Evolutionary conservation across 2,113 vertebrate genomes (phyloP), one percentile per base, ranked within the genome.

Genomic region (Leucopternis melanops): DNA sequence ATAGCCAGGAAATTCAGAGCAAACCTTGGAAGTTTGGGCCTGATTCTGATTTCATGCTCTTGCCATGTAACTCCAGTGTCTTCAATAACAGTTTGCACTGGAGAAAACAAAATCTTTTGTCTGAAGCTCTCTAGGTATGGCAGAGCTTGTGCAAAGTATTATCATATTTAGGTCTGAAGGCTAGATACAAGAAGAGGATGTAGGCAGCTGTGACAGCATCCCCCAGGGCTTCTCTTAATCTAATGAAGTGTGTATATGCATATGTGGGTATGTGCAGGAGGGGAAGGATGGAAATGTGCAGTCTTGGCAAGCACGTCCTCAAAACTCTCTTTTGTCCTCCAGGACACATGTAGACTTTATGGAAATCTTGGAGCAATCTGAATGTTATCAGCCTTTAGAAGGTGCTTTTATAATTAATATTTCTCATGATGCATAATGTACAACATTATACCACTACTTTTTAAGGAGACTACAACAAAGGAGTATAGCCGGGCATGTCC

Each of bases 1-100:
- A 93, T 91, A 94, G 27, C 86, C 50, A 69, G 65, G 86, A 95
- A 94, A 94, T 59, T 85, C 66, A 72, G 89, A 86, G 70, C 27
- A 91, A 95, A 84, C 50, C 31, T 78, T 95, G 61, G 55, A 87
- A 86, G 27, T 71, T 67, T 87, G 81, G 40, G 83, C 36, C 80
- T 87, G 69, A 92, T 89, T 85, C 73, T 89, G 57, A 85, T 89
- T 85, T 91, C 54, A 34, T 61, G 36, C 29, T 77, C n/a, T 81
- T 73, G 13, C 54, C 25, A 22, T 81, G 55, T 52, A 52, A 73
- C 13, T 62, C 16, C 62, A 66, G 54, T 16, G 27, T 73, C 70
- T 89, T 75, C 49, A 54, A 8, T 40, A 73, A 61, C 54, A 22
- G 21, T 65, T 85, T 80, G 11, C 62, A 16, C 1, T 8, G 45